Base-by-base conservation (phyloP, 2,797 vertebrate genomes). In the Gadopsis bispinosus region DNA sequence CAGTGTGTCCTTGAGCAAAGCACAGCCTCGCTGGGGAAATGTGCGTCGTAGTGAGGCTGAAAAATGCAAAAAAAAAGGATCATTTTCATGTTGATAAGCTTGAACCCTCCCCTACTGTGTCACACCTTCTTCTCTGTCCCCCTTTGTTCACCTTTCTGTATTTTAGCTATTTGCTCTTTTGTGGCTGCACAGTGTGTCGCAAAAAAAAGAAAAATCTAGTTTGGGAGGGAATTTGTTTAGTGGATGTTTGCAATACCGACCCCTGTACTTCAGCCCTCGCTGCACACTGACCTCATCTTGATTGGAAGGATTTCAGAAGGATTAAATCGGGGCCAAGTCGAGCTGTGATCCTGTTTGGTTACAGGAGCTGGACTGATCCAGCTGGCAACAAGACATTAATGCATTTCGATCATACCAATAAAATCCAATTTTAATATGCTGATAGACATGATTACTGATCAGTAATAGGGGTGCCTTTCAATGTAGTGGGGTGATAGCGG, bases 1-100 rank as follows among this genome's bases (percentile, higher is more conserved):
- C 51, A 22, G 7, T 6, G 22, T 63, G 77, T 77, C 66, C 50
- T 60, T 60, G 58, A 81, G 79, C 50, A 74, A 80, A 43, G 47
- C 43, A 69, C 20, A 63, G 33, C 26, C 10, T 7, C 5, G 7
- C 50, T 56, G 12, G 45, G 39, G 61, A 19, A 39, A 60, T 43
- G 16, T 33, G 35, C 13, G 56, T 8, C 19, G 17, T 3, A 3
- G 3, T 41, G 31, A 73, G 29, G 45, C n/a, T 50, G 4, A n/a
- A 20, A 64, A 37, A 74, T 26, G 26, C 26, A 50, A 45, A 37
- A 67, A 51, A 70, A 5, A 26, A 51, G 26, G 50, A 35, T 22
- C n/a, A 31, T 39, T 50, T 2, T 4, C 9, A 35, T 41, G 43
- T n/a, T 56, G 61, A 63, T 55, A 39, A 55, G 47, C 39, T 73